Evolutionary conservation across 2,113 vertebrate species (phyloP), one percentile per base, ranked within the genome.

Genomic region (Saccopteryx bilineata): DNA sequence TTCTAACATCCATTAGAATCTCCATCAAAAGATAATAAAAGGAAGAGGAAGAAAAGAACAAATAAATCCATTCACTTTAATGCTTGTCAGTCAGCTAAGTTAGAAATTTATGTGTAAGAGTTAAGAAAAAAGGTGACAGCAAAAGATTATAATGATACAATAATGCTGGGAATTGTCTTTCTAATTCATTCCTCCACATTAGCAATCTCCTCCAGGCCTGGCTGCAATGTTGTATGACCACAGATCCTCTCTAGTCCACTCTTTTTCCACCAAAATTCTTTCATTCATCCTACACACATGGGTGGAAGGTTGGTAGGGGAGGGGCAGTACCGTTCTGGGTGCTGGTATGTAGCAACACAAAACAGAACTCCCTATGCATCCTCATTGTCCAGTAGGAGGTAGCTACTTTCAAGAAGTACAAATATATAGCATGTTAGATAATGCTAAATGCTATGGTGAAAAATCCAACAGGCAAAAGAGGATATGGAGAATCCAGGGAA

Each of bases 391-490:
- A 79, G 18, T 31, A 82, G 39, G 33, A 66, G 58, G n/a, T 0
- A 60, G 24, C 33, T 21, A 50, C 46, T 33, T 52, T 79, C 13
- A 11, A 39, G 58, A 84, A 91, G 33, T 33, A 84, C 26, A 83
- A 71, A 69, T 11, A 82, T 1, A 23, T 0, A 87, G 28, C 31
- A 72, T 66, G 50, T 50, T 60, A 83, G 21, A 79, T 46, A 87
- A 92, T 31, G 54, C 21, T 80, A 78, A 97, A 19, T 31, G 13
- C 52, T 83, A 71, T 46, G 72, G 91, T 76, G 68, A 46, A 63
- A 82, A 90, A 87, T 83, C 33, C 66, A 89, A 83, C 24, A 87
- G 24, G 46, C 68, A 90, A 88, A 95, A 54, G 93, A 13, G 28
- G 15, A 66, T 71, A 83, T 3, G 26, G 50, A 68, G 65, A 82